Base-by-base conservation (phyloP, 2,113 vertebrate species). In the Microcebus murinus region DNA sequence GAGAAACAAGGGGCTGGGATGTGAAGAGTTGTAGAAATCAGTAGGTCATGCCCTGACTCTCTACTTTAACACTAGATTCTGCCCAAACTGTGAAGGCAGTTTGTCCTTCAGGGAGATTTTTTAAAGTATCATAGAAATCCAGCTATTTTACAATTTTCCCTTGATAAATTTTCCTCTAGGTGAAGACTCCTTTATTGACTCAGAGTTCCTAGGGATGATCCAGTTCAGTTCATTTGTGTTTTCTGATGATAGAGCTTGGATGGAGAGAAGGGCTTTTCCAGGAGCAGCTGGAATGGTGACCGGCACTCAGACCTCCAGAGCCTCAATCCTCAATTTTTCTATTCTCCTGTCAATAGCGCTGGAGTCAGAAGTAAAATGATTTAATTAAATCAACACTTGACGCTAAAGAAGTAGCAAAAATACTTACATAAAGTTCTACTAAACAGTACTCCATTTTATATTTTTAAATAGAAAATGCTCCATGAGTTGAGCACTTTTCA, bases 281-380 rank as follows among this genome's bases (percentile, higher is more conserved):
- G 67, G 73, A 61, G 63, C 68, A 6, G 21, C 27, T 15, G 11
- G 63, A 17, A 34, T 39, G 3, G 14, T 39, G 0, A 29, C 3
- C 2, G 23, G 1, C 4, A 8, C 2, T 39, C 9, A 34, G 34
- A 61, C 6, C 17, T 45, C 36, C 3, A 2, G 57, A 65, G 17
- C 20, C 55, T 39, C 11, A n/a, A 2, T 29, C 42, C 34, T 55
- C 12, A 4, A 29, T 34, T 67, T 74, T 88, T 67, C 52, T 76
- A 23, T 57, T 82, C 23, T 63, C 29, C 25, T 20, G 48, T 57
- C 67, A 63, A 5, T 9, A 87, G 23, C 55, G 8, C 39, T 76
- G n/a, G 71, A 81, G 42, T 70, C n/a, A 39, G 39, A 92, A 77
- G 36, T 76, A 94, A 80, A 85, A 70, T 45, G n/a, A 94, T n/a